Evolutionary conservation across 2,888 invertebrate genomes (phyloP), one percentile per base, ranked within the genome.

Genomic region (Arge pagana): DNA sequence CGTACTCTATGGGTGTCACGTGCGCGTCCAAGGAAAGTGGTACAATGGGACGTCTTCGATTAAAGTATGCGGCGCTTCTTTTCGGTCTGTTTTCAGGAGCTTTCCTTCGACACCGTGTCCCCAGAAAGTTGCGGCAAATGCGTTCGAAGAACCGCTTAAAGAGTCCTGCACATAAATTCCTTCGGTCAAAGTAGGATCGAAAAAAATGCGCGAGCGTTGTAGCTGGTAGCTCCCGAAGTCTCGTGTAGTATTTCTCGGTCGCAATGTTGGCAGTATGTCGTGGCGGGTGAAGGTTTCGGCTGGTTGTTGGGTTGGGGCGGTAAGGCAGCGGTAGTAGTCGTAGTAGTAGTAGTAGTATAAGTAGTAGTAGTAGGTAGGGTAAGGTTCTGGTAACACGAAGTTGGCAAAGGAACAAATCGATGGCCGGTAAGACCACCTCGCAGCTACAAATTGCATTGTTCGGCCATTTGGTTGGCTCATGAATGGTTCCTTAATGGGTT

Each of bases 401-500:
- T 55, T 60, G 60, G 56, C 55, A 56, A 40, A 39, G 39, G 55
- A 54, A 58, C 51, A 53, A 54, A 56, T 53, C 45, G 52, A 59
- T 48, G 43, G 36, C 41, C 51, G 19, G 54, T 45, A 36, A 56
- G 60, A 64, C 64, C 64, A 65, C 65, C 58, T 59, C 57, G 54
- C 49, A 57, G 58, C 65, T 66, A 70, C 70, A 70, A 70, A 70
- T 70, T 70, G 68, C 70, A 70, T 70, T 70, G 68, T 70, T 70
- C 62, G 60, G 41, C 43, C 55, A 61, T 62, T 63, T 67, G 60
- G 56, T 49, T 58, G n/a, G n/a, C 58, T 53, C 55, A 53, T 58
- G 55, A 54, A 54, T 51, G 57, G 45, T 63, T 62, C n/a, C 60
- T 67, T 65, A 67, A 68, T 66, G 66, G 62, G 57, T 33, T 4